These are phyloP conservation scores for Acronicta leporina DNA, from an alignment of 2,888 invertebrate species.

Conservation along the genomic window DNA sequence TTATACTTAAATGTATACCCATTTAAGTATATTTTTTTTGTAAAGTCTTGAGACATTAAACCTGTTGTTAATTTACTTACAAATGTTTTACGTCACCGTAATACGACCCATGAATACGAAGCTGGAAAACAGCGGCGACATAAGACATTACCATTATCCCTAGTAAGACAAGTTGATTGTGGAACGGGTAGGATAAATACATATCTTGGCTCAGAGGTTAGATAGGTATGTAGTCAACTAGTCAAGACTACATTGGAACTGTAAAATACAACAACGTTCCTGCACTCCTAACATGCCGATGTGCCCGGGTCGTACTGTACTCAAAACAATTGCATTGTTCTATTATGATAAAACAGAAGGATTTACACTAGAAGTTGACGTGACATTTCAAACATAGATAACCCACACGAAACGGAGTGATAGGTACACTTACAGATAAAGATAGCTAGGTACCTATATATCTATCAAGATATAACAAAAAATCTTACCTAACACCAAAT, in stretches of 20 bases:
- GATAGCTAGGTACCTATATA: conserved; percentile 7
- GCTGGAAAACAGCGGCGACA: conserved; percentile 1
- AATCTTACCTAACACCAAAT: conserved; percentile 36
- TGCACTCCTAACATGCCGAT: conserved; percentile 28
- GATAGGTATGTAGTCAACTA: not conserved
- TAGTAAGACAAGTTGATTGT: conserved; percentile 29
- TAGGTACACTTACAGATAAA: conserved; percentile 36
- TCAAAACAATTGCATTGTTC: conserved; percentile 50
- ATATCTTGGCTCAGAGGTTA: conserved; percentile 49
- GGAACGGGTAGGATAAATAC: conserved; percentile 21
- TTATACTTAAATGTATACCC: not conserved
- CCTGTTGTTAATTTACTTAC: not conserved
- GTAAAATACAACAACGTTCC: conserved; percentile 32
- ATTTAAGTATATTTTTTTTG: too few relatives aligned
- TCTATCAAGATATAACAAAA: conserved; percentile 48
- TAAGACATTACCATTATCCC: conserved; percentile 44
- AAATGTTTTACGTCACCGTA: conserved; percentile 16
- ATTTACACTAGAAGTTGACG: conserved; percentile 27
- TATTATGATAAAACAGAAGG: conserved; percentile 29
- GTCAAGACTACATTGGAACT: conserved; percentile 30
- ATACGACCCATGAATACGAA: too few relatives aligned
- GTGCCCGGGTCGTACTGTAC: conserved; percentile 16
- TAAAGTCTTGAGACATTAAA: not conserved
- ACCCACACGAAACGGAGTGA: conserved; percentile 11
- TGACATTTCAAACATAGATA: conserved; percentile 23